These are phyloP conservation scores for Sebastolobus alascanus DNA, from an alignment of 2,797 vertebrate genomes.

Conservation along the genomic window DNA sequence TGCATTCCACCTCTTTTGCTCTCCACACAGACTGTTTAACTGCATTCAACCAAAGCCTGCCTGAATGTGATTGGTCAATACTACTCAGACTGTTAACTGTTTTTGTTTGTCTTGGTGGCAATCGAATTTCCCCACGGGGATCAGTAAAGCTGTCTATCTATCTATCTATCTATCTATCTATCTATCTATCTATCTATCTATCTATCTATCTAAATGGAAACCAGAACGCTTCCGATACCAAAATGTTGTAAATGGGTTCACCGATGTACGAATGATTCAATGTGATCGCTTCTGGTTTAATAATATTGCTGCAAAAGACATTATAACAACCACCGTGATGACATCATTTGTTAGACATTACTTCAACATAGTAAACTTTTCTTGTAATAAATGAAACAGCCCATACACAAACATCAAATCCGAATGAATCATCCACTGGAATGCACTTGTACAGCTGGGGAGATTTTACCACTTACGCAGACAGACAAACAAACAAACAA, in stretches of 20 bases:
- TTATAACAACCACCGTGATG: background rate
- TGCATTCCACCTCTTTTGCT: background rate
- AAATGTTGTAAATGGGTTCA: background rate
- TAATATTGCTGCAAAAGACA: background rate
- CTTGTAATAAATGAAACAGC: background rate
- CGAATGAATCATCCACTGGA: background rate
- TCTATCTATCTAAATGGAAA: background rate
- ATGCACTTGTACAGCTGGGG: slow-evolving; percentile 5
- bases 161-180: too few species aligned
- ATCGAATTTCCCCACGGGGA: too few species aligned
- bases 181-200: too few species aligned
- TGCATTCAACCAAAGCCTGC: background rate
- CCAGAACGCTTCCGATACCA: background rate
- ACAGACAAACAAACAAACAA: slow-evolving; percentile 2
- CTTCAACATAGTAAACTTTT: background rate
- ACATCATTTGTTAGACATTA: background rate
- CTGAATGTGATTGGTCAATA: background rate
- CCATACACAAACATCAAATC: background rate
- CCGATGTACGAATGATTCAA: background rate
- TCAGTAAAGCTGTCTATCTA: too few species aligned
- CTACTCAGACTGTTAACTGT: too few species aligned
- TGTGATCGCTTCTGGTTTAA: background rate
- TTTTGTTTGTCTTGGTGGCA: too few species aligned
- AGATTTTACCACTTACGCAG: background rate
- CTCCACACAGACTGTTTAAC: background rate